Conservation (phyloP, 2,888 invertebrate genomes). For the Oligia strigilis region DNA sequence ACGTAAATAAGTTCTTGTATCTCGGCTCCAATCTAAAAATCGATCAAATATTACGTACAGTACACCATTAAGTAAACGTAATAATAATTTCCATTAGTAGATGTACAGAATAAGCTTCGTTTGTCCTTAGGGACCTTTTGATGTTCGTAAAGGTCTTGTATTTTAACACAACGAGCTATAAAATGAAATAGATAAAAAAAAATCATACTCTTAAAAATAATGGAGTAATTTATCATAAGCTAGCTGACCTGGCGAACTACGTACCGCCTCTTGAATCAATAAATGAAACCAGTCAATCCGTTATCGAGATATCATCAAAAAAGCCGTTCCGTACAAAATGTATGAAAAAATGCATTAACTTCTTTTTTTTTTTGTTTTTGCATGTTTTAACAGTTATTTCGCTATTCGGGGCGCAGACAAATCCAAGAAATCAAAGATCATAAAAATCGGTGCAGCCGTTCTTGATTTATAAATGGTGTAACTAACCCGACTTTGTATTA, state of each 20-base stretch:
- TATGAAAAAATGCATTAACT: not conserved
- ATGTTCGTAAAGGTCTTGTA: slow-evolving; percentile 49
- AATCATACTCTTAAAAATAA: slow-evolving; percentile 32
- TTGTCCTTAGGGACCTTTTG: slow-evolving; percentile 48
- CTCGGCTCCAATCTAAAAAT: slow-evolving; percentile 54
- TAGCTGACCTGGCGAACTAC: too few species aligned
- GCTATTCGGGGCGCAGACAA: too few species aligned
- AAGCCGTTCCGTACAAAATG: not conserved
- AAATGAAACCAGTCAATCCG: not conserved
- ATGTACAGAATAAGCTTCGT: slow-evolving; percentile 44
- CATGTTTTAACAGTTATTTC: too few species aligned
- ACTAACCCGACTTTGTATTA: too few species aligned
- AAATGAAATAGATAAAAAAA: slow-evolving; percentile 30
- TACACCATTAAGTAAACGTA: slow-evolving; percentile 59
- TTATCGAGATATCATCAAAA: not conserved
- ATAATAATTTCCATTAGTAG: slow-evolving; percentile 63
- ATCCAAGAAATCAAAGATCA: too few species aligned
- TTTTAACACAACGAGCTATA: slow-evolving; percentile 27
- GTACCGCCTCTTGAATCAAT: not conserved
- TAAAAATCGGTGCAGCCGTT: too few species aligned
- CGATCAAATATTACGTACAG: slow-evolving; percentile 61
- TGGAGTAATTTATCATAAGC: slow-evolving; percentile 2
- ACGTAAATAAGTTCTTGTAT: slow-evolving; percentile 36
- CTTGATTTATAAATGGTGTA: too few species aligned
- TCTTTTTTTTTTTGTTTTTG: too few species aligned